Percentiles rank a stretch among this genome's conserved stretches.
Conservation (phyloP, 2,113 vertebrate genomes). For the Triplophysa tibetana region DNA sequence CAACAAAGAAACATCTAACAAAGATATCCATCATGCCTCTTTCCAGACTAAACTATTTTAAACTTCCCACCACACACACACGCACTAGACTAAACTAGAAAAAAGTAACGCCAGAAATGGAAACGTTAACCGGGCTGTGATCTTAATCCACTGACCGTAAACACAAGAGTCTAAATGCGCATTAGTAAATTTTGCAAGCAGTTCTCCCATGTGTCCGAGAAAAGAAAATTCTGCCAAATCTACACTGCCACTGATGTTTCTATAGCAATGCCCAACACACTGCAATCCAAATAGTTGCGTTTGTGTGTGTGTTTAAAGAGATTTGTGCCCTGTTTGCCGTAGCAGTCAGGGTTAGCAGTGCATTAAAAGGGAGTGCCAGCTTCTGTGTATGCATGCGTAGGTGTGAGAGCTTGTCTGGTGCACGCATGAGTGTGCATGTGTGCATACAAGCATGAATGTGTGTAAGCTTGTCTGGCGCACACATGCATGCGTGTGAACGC, state of each 20-base stretch:
- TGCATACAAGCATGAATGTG: constrained; percentile 34
- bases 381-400: background rate
- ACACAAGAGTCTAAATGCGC: constrained; percentile 32
- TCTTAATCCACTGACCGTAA: constrained; percentile 39
- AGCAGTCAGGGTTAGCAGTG: background rate
- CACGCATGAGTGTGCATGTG: constrained; percentile 18
- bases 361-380: constrained; percentile 18
- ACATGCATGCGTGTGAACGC: background rate
- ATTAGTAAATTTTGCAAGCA: background rate
- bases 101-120: constrained; percentile 28
- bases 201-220: constrained; percentile 2
- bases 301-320: constrained; percentile 29
- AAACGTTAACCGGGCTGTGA: constrained; percentile 12
- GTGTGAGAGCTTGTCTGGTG: constrained; percentile 21
- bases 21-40: constrained; percentile 13
- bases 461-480: background rate
- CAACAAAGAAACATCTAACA: constrained; percentile 14
- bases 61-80: background rate
- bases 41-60: constrained; percentile 64
- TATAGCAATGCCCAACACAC: constrained; percentile 33
- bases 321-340: constrained; percentile 18
- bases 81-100: background rate
- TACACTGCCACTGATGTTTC: background rate
- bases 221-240: constrained; percentile 25
- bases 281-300: background rate